Evolutionary conservation across 2,113 vertebrate species (phyloP), one percentile per base, ranked within the genome.

Genomic region (Trematomus loennbergii): DNA sequence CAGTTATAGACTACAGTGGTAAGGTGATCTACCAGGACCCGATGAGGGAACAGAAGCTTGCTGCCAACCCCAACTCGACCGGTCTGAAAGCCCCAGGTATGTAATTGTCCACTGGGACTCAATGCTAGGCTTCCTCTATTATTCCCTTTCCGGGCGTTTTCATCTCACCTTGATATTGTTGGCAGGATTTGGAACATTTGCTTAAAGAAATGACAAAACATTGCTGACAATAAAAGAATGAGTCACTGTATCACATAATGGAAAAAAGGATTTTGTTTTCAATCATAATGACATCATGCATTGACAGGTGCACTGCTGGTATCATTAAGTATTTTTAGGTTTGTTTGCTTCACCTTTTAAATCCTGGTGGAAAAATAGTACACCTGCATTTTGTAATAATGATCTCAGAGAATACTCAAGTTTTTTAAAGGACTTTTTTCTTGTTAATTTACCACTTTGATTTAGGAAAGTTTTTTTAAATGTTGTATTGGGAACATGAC

Each of bases 11-110:
- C 84, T 97, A 96, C 89, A 97, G 96, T 91, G 96, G 95, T 90
- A 98, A 98, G 93, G 96, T 97, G 96, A 98, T 95, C 93, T 98
- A 97, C 91, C 97, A 97, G 82, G 98, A 99, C 83, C 77, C 96
- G 17, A 93, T 95, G 75, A 95, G 97, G 84, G 98, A 99, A 4
- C 97, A 97, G 91, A 98, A 96, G 95, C 93, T 93, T 72, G 93
- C 92, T 75, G 91, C 95, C 73, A 97, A 97, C 72, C 94, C 97
- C 66, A 65, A 95, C 83, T 95, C 95, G 0, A 59, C 96, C 61
- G 94, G 93, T 83, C 93, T 98, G 88, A 99, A 98, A 90, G 86
- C 95, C 64, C 81, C 95, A 91, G 97, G 98, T 99, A 94, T 10
- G 92, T 95, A 22, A 36, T 17, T 1, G 20, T 84, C 80, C 58